Conservation (phyloP, 1,140 invertebrate genomes). For the Euwallacea similis region DNA sequence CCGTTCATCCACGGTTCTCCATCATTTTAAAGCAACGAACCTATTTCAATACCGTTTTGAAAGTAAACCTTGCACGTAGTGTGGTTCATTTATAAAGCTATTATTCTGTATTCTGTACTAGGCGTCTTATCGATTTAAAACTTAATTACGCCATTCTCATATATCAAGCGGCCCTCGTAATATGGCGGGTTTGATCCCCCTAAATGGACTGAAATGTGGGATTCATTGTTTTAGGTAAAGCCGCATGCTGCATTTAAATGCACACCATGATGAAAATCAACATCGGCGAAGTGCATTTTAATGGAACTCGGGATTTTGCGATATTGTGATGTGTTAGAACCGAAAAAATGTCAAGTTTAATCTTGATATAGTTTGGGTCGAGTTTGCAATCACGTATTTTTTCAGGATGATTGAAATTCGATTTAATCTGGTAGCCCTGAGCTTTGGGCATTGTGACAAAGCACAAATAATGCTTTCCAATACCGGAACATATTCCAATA, state of each 20-base stretch:
- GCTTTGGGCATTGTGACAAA: no score
- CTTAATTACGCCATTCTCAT: constrained; percentile 3
- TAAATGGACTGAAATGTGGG: constrained; percentile 5
- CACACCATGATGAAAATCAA: constrained; percentile 5
- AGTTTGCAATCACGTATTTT: no score
- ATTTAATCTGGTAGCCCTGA: no score
- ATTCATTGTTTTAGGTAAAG: constrained; percentile 6
- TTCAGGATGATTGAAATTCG: no score
- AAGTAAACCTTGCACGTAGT: not conserved
- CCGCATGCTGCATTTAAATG: constrained; percentile 3
- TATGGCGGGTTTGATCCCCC: constrained; percentile 5
- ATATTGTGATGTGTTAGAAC: not conserved
- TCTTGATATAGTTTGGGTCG: no score
- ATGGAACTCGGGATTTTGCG: not conserved
- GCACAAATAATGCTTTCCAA: no score
- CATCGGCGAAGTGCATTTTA: constrained; percentile 3
- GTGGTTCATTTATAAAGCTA: not conserved
- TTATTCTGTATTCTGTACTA: not conserved
- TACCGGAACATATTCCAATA: no score
- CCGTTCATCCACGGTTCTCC: no score
- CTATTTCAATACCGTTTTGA: no score
- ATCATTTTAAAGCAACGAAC: no score
- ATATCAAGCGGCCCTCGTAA: not conserved
- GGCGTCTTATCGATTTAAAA: constrained; percentile 4
- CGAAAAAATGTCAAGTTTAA: no score